Base-by-base conservation (phyloP, 2,113 vertebrate genomes). In the Mustela lutreola region DNA sequence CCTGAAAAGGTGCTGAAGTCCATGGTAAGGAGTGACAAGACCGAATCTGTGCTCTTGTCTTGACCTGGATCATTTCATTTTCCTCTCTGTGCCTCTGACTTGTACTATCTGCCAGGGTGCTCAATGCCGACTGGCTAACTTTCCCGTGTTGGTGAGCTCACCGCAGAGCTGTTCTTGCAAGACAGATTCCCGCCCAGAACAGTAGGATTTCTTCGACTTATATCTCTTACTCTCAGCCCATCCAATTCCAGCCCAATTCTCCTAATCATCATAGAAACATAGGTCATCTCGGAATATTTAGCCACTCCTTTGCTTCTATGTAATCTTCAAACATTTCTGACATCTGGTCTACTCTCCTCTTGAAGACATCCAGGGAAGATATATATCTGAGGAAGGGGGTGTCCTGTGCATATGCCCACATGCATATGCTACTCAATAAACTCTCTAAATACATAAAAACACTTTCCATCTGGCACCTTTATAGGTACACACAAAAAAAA, bases 301-400 rank as follows among this genome's bases (percentile, higher is more conserved):
- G 12, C 65, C 18, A 83, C 28, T 67, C 79, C 11, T 48, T 50
- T 3, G 21, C 31, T 42, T 85, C 45, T 81, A 16, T n/a, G 28
- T 1, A 95, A 39, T 21, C 65, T 56, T 93, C 92, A 94, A 78
- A 78, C 7, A 89, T 82, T 96, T 79, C 78, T 94, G 48, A 86
- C 78, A 70, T 36, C 86, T 92, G 39, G 58, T 78, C 81, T 89
- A 33, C 11, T 48, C 24, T 96, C 89, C 42, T 94, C 26, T 45
- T 92, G 90, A 97, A 50, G 28, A 84, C 22, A 71, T 36, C n/a
- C 42, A 93, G 45, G 9, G 14, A 84, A 89, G 70, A 89, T 60
- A n/a, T 1, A 86, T 85, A n/a, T 95, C 65, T 42, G n/a, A 8
- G 2, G 0, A 3, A 18, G 8, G n/a, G 22, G 5, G 14, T 50